These are phyloP conservation scores for Beris morrisii DNA, from an alignment of 2,888 invertebrate species.

Conservation along the genomic window DNA sequence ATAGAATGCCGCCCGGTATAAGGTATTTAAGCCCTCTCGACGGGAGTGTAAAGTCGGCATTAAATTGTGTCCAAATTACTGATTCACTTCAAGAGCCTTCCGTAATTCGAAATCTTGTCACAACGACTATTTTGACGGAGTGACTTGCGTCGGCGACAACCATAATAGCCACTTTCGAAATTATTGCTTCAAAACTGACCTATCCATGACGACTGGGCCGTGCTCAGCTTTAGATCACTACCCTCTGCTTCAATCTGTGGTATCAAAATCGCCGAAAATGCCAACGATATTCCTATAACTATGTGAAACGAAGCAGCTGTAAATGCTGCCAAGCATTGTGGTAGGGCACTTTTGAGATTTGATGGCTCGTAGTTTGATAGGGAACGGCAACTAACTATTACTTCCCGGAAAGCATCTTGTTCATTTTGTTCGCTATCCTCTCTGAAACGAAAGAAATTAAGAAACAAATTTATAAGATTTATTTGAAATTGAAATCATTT, in stretches of 20 bases:
- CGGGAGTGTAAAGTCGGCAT: no score
- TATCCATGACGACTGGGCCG: constrained; percentile 59
- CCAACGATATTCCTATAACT: constrained; percentile 63
- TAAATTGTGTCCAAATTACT: no score
- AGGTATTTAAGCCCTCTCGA: no score
- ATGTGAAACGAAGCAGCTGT: constrained; percentile 62
- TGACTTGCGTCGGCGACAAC: no score
- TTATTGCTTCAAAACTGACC: constrained; percentile 49
- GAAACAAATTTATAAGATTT: background rate
- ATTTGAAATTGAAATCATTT: background rate
- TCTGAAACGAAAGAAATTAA: constrained; percentile 30
- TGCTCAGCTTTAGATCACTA: constrained; percentile 45
- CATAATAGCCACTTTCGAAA: background rate
- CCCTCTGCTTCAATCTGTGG: constrained; percentile 51
- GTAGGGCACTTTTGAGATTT: constrained; percentile 53
- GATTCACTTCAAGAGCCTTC: no score
- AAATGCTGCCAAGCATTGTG: constrained; percentile 58
- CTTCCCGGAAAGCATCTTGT: constrained; percentile 56
- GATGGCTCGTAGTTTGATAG: constrained; percentile 54
- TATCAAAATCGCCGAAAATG: constrained; percentile 62
- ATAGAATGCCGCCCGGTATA: no score
- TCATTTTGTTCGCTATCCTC: constrained; percentile 47
- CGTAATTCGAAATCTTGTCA: no score
- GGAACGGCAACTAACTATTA: constrained; percentile 56
- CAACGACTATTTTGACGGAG: no score